Base-by-base conservation (phyloP, 2,113 vertebrate genomes). In the Chaetura pelagica region DNA sequence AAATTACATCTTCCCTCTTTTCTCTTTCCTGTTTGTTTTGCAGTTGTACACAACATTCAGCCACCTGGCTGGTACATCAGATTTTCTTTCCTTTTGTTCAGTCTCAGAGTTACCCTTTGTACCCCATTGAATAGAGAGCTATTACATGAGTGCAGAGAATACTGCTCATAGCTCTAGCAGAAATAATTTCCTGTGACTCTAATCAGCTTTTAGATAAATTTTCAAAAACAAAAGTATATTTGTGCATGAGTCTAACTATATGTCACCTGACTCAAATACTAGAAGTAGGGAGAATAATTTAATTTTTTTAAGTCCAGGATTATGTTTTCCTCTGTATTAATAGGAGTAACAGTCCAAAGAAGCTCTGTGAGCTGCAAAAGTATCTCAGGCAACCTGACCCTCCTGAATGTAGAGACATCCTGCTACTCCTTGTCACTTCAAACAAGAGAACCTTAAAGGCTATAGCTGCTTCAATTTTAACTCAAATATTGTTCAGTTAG, bases 91-190 rank as follows among this genome's bases (percentile, higher is more conserved):
- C 54, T 84, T 71, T 46, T 35, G 6, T 40, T 66, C 76, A 42
- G 10, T 71, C 46, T 66, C 0, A 0, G 19, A 22, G 35, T 51
- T 71, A 35, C 22, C 15, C 12, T 75, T 66, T 0, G 0, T 9
- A 48, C 66, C 16, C 32, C 9, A 42, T 44, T 72, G 49, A 52
- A 38, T 14, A 62, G n/a, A 61, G 52, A 34, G 9, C 10, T 52
- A 6, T n/a, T 54, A 49, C 2, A 1, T 14, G 38, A 55, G 8
- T 35, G 38, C 19, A 52, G 48, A 58, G 58, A 72, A 58, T 16
- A 26, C 29, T 62, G 30, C 15, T 11, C 5, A 0, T 40, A 34
- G 32, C 54, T 30, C 49, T 3, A 71, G 30, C 46, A 71, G 57
- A 18, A n/a, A 42, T 62, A 1, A 1, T 71, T 87, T 80, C 32